A percentile compares a stretch with the other conserved stretches of the same genome.
These are phyloP conservation scores for Myotis vivesi DNA, from an alignment of 2,797 vertebrate species.

Conservation along the genomic window DNA sequence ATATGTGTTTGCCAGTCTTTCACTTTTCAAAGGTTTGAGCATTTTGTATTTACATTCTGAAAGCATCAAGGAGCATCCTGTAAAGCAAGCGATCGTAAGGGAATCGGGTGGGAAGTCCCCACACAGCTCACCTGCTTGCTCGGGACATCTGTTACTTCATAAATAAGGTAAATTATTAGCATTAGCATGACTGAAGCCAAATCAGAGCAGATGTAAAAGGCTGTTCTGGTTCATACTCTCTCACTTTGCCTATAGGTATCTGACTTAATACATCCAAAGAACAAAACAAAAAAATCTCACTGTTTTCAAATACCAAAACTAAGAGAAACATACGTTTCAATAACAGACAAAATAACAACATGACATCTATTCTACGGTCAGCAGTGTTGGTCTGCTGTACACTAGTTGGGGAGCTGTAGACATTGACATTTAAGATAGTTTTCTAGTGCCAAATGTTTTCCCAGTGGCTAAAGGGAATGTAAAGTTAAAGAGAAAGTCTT, in stretches of 20 bases:
- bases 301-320: background rate
- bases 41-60: background rate
- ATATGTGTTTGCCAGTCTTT: background rate
- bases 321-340: background rate
- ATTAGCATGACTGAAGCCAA: background rate
- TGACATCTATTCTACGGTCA: background rate
- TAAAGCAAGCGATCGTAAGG: background rate
- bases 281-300: background rate
- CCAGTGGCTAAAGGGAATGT: background rate
- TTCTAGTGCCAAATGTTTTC: background rate
- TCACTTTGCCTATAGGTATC: background rate
- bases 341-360: background rate
- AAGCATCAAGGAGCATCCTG: background rate
- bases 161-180: background rate
- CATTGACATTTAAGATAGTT: background rate
- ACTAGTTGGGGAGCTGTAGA: background rate
- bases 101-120: background rate
- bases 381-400: background rate
- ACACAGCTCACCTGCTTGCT: background rate
- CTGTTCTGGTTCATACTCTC: background rate
- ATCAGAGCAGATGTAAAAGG: background rate
- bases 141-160: background rate
- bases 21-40: background rate
- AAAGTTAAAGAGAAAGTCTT: background rate
- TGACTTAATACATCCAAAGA: background rate